phyloP scores from a whole-genome alignment of 92 coral and sea anemone species.

The Parazoanthus swiftii region DNA sequence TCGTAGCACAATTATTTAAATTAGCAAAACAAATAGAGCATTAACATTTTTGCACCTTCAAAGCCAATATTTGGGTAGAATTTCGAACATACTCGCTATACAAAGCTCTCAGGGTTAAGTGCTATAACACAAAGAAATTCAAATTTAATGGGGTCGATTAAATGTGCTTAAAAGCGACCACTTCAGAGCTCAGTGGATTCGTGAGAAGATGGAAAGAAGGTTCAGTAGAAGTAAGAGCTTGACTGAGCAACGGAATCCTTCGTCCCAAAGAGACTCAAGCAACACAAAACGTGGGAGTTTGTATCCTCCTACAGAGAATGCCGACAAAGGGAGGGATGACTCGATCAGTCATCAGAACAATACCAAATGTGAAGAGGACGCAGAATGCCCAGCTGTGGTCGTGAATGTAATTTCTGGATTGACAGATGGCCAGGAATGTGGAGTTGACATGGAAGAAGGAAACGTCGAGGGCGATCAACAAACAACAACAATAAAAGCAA shows the following conservation, averaged over 20 bases:
- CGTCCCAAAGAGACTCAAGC: constrained; percentile 60
- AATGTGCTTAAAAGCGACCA: neutral
- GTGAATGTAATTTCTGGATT: constrained; percentile 67
- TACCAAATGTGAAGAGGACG: constrained; percentile 40
- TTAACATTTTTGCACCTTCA: constrained; percentile 24
- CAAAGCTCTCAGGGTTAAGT: constrained; percentile 60
- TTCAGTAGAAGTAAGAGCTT: constrained; percentile 36
- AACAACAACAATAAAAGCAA: neutral
- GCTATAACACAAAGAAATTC: constrained; percentile 53
- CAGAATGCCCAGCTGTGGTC: constrained; percentile 71
- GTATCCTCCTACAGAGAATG: constrained; percentile 28
- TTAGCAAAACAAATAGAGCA: constrained; percentile 42
- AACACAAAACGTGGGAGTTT: constrained; percentile 31
- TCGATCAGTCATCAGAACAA: constrained; percentile 44
- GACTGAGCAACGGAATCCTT: constrained; percentile 39
- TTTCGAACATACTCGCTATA: constrained; percentile 22
- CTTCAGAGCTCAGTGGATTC: neutral
- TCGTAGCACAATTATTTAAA: constrained; percentile 38
- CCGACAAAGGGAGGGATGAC: constrained; percentile 47
- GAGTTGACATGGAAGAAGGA: constrained; percentile 48
- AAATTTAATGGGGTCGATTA: constrained; percentile 13
- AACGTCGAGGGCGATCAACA: constrained; percentile 45
- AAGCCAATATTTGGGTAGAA: constrained; percentile 46
- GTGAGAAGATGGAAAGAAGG: constrained; percentile 42
- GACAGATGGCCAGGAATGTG: constrained; percentile 3